Base-by-base conservation (phyloP, 2,113 vertebrate species). In the Plecturocebus donacophilus region DNA sequence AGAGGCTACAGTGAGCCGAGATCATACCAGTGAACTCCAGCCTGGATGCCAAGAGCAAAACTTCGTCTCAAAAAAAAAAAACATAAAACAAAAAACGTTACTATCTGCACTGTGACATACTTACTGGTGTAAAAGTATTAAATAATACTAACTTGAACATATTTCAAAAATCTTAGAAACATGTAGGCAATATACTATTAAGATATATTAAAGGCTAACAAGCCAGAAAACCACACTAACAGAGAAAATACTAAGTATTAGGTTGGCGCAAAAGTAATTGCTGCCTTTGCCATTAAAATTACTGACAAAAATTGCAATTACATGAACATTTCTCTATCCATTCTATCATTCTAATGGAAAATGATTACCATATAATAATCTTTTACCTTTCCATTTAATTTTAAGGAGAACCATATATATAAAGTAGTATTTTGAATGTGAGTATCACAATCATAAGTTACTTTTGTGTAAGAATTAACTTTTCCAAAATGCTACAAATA, bases 121-220 rank as follows among this genome's bases (percentile, higher is more conserved):
- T 68, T 61, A 40, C n/a, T 45, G 64, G 54, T 25, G 20, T 49
- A 95, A 32, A 6, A 54, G 35, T 32, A 17, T 86, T 73, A 52
- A 93, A 38, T 49, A 58, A 52, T 85, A 38, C 3, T 75, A 45
- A 68, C 35, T 42, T 21, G 2, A 32, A 80, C 17, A 58, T 56
- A 70, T n/a, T 96, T 94, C 35, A 92, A 82, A 92, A 92, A 84
- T 75, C 54, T 68, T 64, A 86, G 25, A 80, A 54, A 58, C 12
- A 61, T 77, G 40, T 13, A 82, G 1, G 17, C 5, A 95, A 40
- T 45, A 17, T 12, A 61, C 47, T 70, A 81, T 13, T 54, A 32
- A 45, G 6, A 70, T 23, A 52, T 5, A 54, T 0, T 35, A 52
- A 6, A 88, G 11, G 3, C 2, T 80, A 45, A 76, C 6, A 80